Base-by-base conservation (phyloP, 2,797 vertebrate genomes). In the Thalassophryne amazonica region DNA sequence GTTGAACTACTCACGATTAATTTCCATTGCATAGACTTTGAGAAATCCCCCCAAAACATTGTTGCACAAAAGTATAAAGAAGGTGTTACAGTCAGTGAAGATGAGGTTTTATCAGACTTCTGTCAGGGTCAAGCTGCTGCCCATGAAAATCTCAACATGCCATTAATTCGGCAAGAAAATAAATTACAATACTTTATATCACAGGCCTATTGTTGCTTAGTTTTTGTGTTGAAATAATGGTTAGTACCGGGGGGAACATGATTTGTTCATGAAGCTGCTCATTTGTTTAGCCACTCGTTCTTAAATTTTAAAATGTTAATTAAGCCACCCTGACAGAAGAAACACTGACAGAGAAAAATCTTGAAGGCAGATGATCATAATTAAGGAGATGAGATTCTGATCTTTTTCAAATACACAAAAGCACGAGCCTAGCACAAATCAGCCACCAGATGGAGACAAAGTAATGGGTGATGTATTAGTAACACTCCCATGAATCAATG, bases 1-100 rank as follows among this genome's bases (percentile, higher is more conserved):
- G 0, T 46, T 25, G 38, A n/a, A 31, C 10, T 74, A 97, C 97
- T 98, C 92, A 99, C 97, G 98, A 73, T 99, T 99, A 65, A 99
- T 99, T 92, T 99, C 97, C 98, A 99, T 99, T 60, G 98, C 96
- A 77, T 98, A 99, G 84, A 99, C 97, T 99, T 81, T 34, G 51
- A 61, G 37, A 47, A 51, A 60, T 75, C 45, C 60, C 59, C 76
- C 16, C 71, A 42, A 87, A 55, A 73, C 46, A 54, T 66, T 29
- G 76, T 78, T 28, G 52, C 2, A 9, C 23, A 60, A 40, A 64
- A 58, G 68, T 23, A 79, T 6, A 20, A 12, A 71, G 20, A 65
- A 46, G 57, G 33, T 1, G 12, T 79, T 69, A 77, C 47, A 37
- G 68, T 57, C 25, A 33, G 48, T 31, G 9, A 25, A 40, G 3